Conservation (phyloP, 2,113 vertebrate species). For the Passerina amoena region DNA sequence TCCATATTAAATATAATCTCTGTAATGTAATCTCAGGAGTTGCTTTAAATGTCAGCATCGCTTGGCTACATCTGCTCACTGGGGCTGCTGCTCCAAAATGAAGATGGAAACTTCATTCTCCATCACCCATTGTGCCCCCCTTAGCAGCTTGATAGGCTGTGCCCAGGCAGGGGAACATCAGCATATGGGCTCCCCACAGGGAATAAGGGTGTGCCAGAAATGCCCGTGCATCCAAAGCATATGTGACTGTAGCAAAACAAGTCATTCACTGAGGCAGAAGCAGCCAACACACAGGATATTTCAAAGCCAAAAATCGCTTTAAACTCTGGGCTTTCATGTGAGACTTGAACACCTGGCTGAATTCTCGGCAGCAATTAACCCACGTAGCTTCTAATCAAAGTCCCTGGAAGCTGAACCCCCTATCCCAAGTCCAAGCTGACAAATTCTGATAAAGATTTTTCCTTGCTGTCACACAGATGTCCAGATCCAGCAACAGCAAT, state of each 20-base stretch:
- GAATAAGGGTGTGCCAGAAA: not conserved
- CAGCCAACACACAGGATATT: not conserved
- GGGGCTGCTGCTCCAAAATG: not conserved
- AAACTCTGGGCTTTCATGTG: not conserved
- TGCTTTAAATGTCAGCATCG: conserved; percentile 50
- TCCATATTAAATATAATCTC: conserved; percentile 56
- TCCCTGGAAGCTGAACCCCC: not conserved
- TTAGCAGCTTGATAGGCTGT: not conserved
- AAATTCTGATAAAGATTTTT: not conserved
- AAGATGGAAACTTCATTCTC: not conserved
- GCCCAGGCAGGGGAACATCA: not conserved
- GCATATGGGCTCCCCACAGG: not conserved
- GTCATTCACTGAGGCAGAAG: not conserved
- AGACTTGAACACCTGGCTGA: not conserved
- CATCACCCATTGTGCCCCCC: not conserved
- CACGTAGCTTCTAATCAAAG: not conserved
- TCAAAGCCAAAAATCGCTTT: not conserved
- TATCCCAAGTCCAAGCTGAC: not conserved
- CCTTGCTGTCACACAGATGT: not conserved
- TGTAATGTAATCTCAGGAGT: conserved; percentile 32
- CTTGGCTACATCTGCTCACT: conserved; percentile 22
- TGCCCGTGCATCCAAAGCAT: rapidly evolving
- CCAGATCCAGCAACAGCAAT: not conserved
- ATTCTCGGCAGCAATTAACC: not conserved
- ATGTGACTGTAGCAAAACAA: not conserved